phyloP scores from a whole-genome alignment of 2,797 vertebrate genomes.

The Passerculus sandwichensis region DNA sequence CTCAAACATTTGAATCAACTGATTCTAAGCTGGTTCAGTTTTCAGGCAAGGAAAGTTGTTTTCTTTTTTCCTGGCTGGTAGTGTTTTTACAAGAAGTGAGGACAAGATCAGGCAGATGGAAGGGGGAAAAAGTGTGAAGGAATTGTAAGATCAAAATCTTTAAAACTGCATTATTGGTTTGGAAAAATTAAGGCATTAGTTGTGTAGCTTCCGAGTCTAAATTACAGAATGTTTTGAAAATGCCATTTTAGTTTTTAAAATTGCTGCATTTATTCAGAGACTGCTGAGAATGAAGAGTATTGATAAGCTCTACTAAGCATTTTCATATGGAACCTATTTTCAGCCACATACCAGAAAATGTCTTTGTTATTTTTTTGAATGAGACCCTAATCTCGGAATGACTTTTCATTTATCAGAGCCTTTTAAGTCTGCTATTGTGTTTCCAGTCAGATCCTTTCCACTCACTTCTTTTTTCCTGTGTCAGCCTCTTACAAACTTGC shows the following conservation, averaged over 20 bases:
- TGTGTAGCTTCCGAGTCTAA: not conserved
- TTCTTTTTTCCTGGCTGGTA: not conserved
- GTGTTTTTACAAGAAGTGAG: not conserved
- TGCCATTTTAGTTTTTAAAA: not conserved
- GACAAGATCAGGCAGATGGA: constrained; percentile 24
- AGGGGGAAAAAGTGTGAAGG: not conserved
- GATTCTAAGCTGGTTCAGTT: not conserved
- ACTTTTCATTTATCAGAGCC: constrained; percentile 63
- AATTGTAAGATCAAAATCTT: not conserved
- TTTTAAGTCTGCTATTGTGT: constrained; percentile 61
- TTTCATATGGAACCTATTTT: constrained; percentile 65
- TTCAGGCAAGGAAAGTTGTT: constrained; percentile 6
- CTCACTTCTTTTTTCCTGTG: constrained; percentile 42
- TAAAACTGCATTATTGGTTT: not conserved
- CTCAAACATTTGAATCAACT: not conserved
- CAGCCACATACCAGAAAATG: constrained; percentile 56
- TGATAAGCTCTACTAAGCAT: constrained; percentile 1
- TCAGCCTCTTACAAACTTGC: constrained; percentile 37
- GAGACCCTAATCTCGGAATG: constrained; percentile 53
- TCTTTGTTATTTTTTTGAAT: constrained; percentile 63
- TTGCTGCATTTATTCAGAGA: not conserved
- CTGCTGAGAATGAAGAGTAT: constrained; percentile 10
- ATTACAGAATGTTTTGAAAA: not conserved
- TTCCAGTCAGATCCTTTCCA: constrained; percentile 52
- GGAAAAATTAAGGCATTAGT: not conserved